Base-by-base conservation (phyloP, 2,113 vertebrate genomes). In the Pterocles orientalis region DNA sequence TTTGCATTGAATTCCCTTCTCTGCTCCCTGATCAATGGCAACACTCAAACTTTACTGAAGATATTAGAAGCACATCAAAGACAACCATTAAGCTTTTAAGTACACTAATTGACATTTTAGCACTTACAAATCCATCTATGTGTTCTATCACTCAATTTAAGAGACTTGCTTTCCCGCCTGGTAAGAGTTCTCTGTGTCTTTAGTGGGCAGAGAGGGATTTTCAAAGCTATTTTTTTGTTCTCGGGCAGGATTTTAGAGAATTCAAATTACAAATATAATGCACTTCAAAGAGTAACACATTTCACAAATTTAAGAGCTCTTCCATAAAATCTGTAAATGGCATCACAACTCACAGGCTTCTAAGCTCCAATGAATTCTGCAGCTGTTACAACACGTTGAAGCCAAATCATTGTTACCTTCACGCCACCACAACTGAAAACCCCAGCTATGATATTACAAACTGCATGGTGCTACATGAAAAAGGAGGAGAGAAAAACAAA, bases 351-450 rank as follows among this genome's bases (percentile, higher is more conserved):
- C 86, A 69, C 85, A 95, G 68, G 60, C 84, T 92, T 92, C 57
- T 77, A 77, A 84, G 69, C 84, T 96, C 87, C 76, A 95, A 82
- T 91, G 96, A 96, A 78, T 90, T 77, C 88, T 62, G 79, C 87
- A 85, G 71, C 94, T 96, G 86, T 33, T 80, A 58, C 14, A 0
- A 90, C 54, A 91, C 54, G 2, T 36, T 18, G 50, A 82, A 94
- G 91, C 92, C 92, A 96, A 96, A 96, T 95, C 96, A 95, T 96
- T 96, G 95, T 94, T 97, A 96, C 95, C 95, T 96, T 96, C 95
- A 94, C 94, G 92, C 94, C 86, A 94, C 65, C 83, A 90, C 86
- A 94, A 94, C 83, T 95, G 94, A 94, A 96, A 95, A 87, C 54
- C 36, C 45, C 94, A 96, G 86, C 92, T 94, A 94, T 24, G 80